A percentile compares a stretch with the other conserved stretches of the same genome.
phyloP scores from a whole-genome alignment of 2,797 vertebrate species.

The Mus caroli region DNA sequence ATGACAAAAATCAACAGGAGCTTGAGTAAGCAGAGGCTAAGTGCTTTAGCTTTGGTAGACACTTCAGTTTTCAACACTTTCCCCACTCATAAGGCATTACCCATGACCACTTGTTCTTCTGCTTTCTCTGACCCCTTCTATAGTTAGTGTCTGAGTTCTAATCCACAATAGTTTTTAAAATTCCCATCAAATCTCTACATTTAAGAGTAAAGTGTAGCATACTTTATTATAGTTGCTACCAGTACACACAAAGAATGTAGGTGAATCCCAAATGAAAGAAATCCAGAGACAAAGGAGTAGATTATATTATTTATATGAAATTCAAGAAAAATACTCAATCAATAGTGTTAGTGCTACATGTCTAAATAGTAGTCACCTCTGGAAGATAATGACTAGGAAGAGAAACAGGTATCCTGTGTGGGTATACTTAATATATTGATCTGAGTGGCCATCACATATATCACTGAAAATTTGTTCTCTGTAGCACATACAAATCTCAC shows the following conservation, averaged over 20 bases:
- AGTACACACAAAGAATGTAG: neutral
- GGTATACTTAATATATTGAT: slow-evolving; percentile 1
- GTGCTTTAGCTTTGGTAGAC: neutral
- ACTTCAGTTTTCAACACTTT: slow-evolving; percentile 1
- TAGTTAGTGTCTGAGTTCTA: neutral
- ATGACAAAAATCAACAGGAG: neutral
- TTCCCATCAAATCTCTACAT: neutral
- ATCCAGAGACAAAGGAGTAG: slow-evolving; percentile 6
- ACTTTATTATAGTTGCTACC: neutral
- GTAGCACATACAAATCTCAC: neutral
- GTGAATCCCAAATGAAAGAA: slow-evolving; percentile 3
- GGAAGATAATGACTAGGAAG: neutral
- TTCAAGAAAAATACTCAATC: neutral
- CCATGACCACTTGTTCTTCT: neutral
- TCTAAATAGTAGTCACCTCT: neutral
- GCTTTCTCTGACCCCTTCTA: slow-evolving; percentile 5
- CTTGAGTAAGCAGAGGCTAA: neutral
- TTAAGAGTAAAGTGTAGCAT: neutral
- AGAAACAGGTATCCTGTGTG: neutral
- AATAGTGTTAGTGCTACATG: neutral
- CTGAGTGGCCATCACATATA: neutral
- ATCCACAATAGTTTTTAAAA: neutral
- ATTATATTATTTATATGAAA: neutral
- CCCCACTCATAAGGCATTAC: neutral
- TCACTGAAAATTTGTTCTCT: neutral